These are phyloP conservation scores for Megaceryle alcyon DNA, from an alignment of 2,797 vertebrate genomes.

Conservation along the genomic window DNA sequence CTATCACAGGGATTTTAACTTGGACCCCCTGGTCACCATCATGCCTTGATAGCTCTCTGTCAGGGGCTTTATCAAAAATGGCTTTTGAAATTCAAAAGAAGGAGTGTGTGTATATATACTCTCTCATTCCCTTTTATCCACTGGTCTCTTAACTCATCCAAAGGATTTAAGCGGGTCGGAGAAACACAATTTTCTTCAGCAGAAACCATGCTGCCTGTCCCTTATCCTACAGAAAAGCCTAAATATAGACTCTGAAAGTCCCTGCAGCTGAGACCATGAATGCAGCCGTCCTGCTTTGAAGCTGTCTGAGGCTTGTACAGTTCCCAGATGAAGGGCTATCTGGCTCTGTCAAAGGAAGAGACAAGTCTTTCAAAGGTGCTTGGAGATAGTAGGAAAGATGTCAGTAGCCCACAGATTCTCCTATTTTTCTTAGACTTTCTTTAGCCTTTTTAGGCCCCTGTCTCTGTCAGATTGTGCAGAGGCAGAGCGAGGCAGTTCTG, in stretches of 20 bases:
- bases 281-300: constrained; percentile 47
- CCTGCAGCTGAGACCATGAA: neutral
- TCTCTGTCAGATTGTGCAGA: neutral
- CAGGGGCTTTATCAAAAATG: constrained; percentile 30
- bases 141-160: constrained; percentile 54
- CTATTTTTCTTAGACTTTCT: neutral
- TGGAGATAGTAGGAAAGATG: constrained; percentile 9
- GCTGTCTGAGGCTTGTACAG: constrained; percentile 11
- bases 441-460: neutral
- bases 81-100: constrained; percentile 56
- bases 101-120: neutral
- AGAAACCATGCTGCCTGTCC: constrained; percentile 27
- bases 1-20: constrained; percentile 43
- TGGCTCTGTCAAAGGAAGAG: constrained; percentile 17
- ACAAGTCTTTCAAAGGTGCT: constrained; percentile 21
- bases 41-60: constrained; percentile 23
- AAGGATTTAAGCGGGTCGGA: constrained; percentile 48
- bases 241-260: constrained; percentile 63
- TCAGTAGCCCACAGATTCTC: neutral
- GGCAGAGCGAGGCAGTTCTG: neutral
- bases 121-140: constrained; percentile 56
- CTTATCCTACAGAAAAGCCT: constrained; percentile 54
- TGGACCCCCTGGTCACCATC: constrained; percentile 28
- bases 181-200: constrained; percentile 39
- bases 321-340: constrained; percentile 32